These are phyloP conservation scores for Nebria salina DNA, from an alignment of 2,888 invertebrate species.

Conservation along the genomic window DNA sequence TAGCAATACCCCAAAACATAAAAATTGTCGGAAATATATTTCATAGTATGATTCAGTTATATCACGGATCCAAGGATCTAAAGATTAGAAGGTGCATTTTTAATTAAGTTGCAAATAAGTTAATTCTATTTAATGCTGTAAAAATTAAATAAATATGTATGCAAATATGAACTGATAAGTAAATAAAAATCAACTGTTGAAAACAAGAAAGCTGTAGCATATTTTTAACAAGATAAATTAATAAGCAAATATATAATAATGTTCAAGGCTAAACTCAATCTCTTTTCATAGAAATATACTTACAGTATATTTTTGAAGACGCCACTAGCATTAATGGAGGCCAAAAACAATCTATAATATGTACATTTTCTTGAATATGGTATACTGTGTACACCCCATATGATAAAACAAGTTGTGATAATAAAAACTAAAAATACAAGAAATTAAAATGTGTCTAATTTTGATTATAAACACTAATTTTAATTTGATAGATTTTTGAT, in stretches of 20 bases:
- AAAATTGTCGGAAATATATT: constrained; percentile 19
- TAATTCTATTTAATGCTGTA: background rate
- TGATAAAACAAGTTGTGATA: constrained; percentile 35
- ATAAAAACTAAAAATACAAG: constrained; percentile 31
- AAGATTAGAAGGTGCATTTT: constrained; percentile 20
- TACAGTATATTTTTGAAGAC: constrained; percentile 36
- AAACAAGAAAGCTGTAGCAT: no score
- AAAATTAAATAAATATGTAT: background rate
- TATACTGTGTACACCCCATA: constrained; percentile 41
- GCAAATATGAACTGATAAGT: no score
- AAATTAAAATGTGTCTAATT: background rate
- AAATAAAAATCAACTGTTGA: no score
- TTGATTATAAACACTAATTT: no score
- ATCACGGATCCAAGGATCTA: constrained; percentile 34
- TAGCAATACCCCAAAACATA: constrained; percentile 29
- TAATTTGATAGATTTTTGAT: no score
- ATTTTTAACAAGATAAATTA: no score
- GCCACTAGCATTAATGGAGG: constrained; percentile 32
- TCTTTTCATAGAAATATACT: constrained; percentile 10
- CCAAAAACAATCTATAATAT: constrained; percentile 23
- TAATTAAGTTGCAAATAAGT: background rate
- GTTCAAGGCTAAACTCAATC: no score
- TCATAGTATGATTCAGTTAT: constrained; percentile 31
- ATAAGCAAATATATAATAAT: no score
- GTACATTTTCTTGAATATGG: constrained; percentile 23